Base-by-base conservation (phyloP, 2,113 vertebrate species). In the Heterotilapia buettikoferi region DNA sequence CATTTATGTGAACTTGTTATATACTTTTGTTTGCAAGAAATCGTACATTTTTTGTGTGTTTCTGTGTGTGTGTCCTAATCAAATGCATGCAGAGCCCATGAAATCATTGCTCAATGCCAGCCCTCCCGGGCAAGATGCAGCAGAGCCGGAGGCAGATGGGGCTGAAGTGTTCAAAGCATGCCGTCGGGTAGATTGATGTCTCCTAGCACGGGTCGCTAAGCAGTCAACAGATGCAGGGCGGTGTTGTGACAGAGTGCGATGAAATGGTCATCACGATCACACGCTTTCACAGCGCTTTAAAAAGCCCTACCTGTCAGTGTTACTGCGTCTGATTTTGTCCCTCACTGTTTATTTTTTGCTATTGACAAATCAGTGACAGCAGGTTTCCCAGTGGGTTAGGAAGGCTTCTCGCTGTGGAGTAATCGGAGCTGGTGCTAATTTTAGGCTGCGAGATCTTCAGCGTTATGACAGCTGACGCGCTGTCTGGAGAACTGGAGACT, bases 201-300 rank as follows among this genome's bases (percentile, higher is more conserved):
- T 78, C 21, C 45, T 52, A 24, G 82, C 26, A 57, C 6, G 86
- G 56, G 88, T 89, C 57, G 52, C 93, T 90, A 86, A 90, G 86
- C 90, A 92, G 87, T 85, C 92, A 92, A 82, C 91, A 88, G 86
- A 94, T 87, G 86, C 87, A 54, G 76, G 80, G 79, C 13, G 14
- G 80, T 84, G 85, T 71, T 79, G 84, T 91, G 89, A 90, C 87
- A 84, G 85, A 53, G 45, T 61, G 78, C 38, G 45, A 68, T 85
- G 80, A 86, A 88, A 84, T 21, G 71, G 82, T 38, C 84, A 29
- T 84, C 81, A 56, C 86, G 4, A 29, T 85, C 84, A 12, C 82
- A 86, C 56, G n/a, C 66, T 54, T 50, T 47, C 40, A 14, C 57
- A 52, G 40, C 53, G 3, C 11, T 21, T 83, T 43, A 12, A 38